These are phyloP conservation scores for Graptemys geographica DNA, from an alignment of 2,797 vertebrate species.

Conservation along the genomic window DNA sequence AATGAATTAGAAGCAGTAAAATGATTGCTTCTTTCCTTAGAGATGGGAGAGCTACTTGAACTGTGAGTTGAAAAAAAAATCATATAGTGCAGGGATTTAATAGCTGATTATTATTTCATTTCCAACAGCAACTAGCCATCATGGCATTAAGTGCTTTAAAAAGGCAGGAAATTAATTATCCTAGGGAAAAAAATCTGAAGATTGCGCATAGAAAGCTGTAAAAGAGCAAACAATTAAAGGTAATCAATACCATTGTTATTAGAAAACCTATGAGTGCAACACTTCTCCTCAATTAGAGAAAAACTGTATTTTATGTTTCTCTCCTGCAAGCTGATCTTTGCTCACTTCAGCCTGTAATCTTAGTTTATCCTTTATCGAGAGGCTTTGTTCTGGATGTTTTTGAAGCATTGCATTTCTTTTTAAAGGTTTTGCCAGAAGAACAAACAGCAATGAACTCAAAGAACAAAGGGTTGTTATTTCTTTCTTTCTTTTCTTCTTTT, in stretches of 20 bases:
- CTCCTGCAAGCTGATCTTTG: conserved; percentile 68
- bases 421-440: conserved; percentile 65
- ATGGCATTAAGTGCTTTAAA: conserved; percentile 39
- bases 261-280: conserved; percentile 56
- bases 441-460: conserved; percentile 55
- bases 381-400: conserved; percentile 70
- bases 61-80: neutral
- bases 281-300: conserved; percentile 72
- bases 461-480: conserved; percentile 62
- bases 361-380: conserved; percentile 58
- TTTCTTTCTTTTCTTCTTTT: conserved; percentile 16
- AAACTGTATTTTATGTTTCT: conserved; percentile 68
- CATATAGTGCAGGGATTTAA: neutral
- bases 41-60: conserved; percentile 15
- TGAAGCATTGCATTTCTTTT: conserved; percentile 58
- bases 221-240: conserved; percentile 69
- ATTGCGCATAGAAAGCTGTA: conserved; percentile 32
- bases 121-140: conserved; percentile 39
- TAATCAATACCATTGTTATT: conserved; percentile 76
- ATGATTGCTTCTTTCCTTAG: conserved; percentile 9
- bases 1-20: conserved; percentile 25
- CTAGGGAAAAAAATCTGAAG: conserved; percentile 49
- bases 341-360: conserved; percentile 66
- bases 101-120: conserved; percentile 46
- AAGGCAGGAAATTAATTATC: conserved; percentile 66